Percentiles rank a stretch among this genome's conserved stretches.
Evolutionary conservation across 2,113 vertebrate genomes (phyloP).

Genomic region (Strix uralensis): DNA sequence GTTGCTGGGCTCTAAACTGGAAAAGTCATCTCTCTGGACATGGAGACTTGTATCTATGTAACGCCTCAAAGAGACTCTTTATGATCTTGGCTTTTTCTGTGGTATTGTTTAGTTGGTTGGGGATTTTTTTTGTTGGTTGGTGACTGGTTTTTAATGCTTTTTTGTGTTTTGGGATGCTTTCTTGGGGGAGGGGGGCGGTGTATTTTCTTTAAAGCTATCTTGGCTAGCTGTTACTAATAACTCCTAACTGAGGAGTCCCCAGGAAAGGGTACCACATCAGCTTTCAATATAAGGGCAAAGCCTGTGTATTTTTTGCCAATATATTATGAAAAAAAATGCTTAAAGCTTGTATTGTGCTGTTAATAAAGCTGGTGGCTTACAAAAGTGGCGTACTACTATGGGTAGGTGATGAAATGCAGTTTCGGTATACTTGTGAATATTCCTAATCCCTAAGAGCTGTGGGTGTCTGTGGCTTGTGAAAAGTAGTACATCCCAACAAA

Average conservation of each 20-base stretch:
- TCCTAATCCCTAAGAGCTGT: not conserved
- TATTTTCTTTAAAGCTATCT: not conserved
- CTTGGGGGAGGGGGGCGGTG: fast-evolving
- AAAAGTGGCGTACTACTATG: not conserved
- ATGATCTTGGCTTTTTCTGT: not conserved
- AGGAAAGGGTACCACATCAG: not conserved
- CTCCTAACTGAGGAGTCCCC: not conserved
- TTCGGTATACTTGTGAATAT: not conserved
- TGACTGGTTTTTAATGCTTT: fast-evolving
- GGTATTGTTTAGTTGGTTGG: too few relatives aligned
- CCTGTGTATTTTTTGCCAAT: not conserved
- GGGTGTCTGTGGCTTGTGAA: not conserved
- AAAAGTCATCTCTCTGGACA: not conserved
- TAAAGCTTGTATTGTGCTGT: not conserved
- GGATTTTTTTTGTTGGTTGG: too few relatives aligned
- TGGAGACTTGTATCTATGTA: not conserved
- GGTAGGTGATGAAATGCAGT: not conserved
- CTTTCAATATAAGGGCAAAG: not conserved
- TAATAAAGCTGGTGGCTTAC: not conserved
- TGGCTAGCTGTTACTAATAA: not conserved
- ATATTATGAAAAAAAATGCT: not conserved
- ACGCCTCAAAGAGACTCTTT: not conserved
- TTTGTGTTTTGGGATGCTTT: not conserved
- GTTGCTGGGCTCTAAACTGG: not conserved
- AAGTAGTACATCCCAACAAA: not conserved